Conservation (phyloP, 1,140 invertebrate species). For the Batillaria attramentaria region DNA sequence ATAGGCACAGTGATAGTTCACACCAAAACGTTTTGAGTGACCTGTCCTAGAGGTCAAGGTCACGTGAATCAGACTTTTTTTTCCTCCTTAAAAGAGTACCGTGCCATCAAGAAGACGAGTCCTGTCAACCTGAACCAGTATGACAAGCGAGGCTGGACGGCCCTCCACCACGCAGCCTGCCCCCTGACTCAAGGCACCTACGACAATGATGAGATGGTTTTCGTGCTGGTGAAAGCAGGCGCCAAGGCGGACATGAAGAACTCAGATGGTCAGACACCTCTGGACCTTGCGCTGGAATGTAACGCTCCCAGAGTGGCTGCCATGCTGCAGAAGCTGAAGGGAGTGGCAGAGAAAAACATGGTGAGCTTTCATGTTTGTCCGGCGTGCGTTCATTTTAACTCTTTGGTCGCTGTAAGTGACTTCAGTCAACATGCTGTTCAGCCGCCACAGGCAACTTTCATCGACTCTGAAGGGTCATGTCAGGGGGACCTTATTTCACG, state of each 20-base stretch:
- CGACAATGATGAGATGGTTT: slow-evolving; percentile 66
- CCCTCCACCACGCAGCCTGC: slow-evolving; percentile 72
- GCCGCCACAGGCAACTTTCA: neutral
- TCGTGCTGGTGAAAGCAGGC: slow-evolving; percentile 67
- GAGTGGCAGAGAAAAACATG: slow-evolving; percentile 50
- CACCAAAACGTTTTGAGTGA: slow-evolving; percentile 20
- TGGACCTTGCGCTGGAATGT: slow-evolving; percentile 60
- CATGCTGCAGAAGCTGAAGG: slow-evolving; percentile 45
- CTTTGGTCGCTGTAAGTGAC: too few relatives aligned
- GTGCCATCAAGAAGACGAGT: slow-evolving; percentile 62
- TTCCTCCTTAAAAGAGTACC: neutral
- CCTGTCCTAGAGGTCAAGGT: too few relatives aligned
- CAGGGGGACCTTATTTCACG: too few relatives aligned
- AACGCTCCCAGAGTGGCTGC: slow-evolving; percentile 52
- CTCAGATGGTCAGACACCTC: slow-evolving; percentile 63
- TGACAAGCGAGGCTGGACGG: slow-evolving; percentile 71
- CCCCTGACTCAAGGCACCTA: slow-evolving; percentile 68
- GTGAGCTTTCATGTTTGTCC: too few relatives aligned
- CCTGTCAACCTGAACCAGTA: slow-evolving; percentile 61
- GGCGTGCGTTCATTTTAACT: too few relatives aligned
- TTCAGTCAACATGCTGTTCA: too few relatives aligned
- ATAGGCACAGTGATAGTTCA: too few relatives aligned
- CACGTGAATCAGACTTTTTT: slow-evolving; percentile 4
- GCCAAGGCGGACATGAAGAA: slow-evolving; percentile 63
- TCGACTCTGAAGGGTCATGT: too few relatives aligned